Percentiles rank a stretch among this genome's conserved stretches.
Conservation (phyloP, 2,113 vertebrate genomes). For the Macaca fascicularis region DNA sequence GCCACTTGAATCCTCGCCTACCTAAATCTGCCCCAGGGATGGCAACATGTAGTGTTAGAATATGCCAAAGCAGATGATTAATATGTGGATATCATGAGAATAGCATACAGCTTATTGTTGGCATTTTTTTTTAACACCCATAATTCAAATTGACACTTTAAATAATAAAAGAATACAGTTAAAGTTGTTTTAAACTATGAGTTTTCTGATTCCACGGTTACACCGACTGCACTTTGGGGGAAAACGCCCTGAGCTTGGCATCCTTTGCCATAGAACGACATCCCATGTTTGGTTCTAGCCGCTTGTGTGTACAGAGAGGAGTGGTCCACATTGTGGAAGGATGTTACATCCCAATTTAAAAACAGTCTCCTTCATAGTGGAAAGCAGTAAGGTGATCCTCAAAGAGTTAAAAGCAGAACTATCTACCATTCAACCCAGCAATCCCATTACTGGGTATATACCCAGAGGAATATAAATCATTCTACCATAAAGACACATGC, state of each 20-base stretch:
- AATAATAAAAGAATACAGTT: not conserved
- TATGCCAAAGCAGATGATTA: not conserved
- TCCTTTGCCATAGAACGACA: not conserved
- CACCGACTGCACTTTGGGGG: not conserved
- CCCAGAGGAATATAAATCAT: no score
- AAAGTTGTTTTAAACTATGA: not conserved
- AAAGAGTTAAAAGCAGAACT: no score
- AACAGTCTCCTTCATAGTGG: not conserved
- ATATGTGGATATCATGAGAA: not conserved
- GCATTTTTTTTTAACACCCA: not conserved
- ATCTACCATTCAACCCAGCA: no score
- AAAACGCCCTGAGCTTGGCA: not conserved
- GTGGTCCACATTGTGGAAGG: not conserved
- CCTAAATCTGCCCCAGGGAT: not conserved
- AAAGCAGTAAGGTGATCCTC: no score
- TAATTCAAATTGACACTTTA: conserved; percentile 10
- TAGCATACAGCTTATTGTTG: not conserved
- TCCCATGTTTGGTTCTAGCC: not conserved
- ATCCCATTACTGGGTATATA: no score
- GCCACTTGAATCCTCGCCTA: not conserved
- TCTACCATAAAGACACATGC: no score
- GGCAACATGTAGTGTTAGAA: not conserved
- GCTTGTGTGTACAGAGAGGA: not conserved
- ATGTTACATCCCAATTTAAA: not conserved
- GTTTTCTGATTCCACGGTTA: not conserved